A percentile compares a stretch with the other conserved stretches of the same genome.
Evolutionary conservation across 30 jellyfish, hydroid and myxozoan species (phyloP).

Genomic region (Aurelia aurita): DNA sequence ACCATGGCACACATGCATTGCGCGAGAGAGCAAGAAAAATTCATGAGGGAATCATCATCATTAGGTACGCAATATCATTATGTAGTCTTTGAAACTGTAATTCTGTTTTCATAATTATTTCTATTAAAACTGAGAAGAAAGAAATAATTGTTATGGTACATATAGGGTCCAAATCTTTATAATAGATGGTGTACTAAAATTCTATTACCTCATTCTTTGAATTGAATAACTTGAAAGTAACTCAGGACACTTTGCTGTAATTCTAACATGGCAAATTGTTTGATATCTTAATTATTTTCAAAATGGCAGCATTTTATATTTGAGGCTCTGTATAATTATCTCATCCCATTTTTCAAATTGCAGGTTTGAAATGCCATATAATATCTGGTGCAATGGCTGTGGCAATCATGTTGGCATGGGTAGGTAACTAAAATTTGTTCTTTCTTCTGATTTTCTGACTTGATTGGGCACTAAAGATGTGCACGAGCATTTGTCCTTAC

Average conservation of each 20-base stretch:
- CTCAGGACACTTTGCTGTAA: no score
- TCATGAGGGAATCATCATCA: slow-evolving; percentile 95
- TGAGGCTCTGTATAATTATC: no score
- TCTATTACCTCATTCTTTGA: no score
- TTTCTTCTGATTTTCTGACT: background rate
- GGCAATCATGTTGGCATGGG: slow-evolving; percentile 99
- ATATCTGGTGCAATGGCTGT: slow-evolving; percentile 99
- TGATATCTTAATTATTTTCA: no score
- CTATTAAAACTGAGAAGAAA: no score
- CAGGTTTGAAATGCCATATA: slow-evolving; percentile 99
- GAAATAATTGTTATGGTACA: background rate
- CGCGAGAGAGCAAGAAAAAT: slow-evolving; percentile 97
- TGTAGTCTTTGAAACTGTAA: background rate
- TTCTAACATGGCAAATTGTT: no score
- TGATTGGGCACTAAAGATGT: background rate
- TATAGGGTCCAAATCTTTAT: background rate
- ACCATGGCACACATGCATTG: slow-evolving; percentile 99
- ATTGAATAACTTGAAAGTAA: no score
- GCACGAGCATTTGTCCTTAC: no score
- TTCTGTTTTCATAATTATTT: no score
- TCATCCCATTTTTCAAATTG: background rate
- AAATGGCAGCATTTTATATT: no score
- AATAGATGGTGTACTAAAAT: no score
- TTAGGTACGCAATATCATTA: slow-evolving; percentile 67
- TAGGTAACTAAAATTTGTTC: slow-evolving; percentile 6